A percentile compares a stretch with the other conserved stretches of the same genome.
phyloP scores from a whole-genome alignment of 92 coral and sea anemone species.

The Nematostella vectensis region DNA sequence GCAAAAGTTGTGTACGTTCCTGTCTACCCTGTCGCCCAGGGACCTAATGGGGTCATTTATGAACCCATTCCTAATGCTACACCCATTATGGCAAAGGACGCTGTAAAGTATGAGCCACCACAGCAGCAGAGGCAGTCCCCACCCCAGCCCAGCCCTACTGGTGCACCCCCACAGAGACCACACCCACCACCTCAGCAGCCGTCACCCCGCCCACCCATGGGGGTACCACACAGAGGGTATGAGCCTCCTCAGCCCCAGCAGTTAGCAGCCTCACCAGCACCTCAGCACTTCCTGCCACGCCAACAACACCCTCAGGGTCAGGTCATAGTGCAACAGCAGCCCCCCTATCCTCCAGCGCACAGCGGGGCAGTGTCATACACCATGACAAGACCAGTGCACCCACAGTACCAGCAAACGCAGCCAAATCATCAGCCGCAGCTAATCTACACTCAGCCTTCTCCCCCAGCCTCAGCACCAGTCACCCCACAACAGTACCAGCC shows the following conservation, averaged over 20 bases:
- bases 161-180: constrained; percentile 21
- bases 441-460: constrained; percentile 13
- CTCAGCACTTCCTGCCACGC: constrained; percentile 42
- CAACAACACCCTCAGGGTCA: constrained; percentile 31
- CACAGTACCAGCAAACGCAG: constrained; percentile 12
- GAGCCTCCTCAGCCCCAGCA: constrained; percentile 40
- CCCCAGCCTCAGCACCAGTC: constrained; percentile 9
- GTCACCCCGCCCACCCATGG: constrained; percentile 19
- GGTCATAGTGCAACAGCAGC: constrained; percentile 30
- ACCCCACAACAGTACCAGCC: constrained; percentile 15
- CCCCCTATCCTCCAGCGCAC: constrained; percentile 45
- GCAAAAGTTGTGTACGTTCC: constrained; percentile 59
- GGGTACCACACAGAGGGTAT: constrained; percentile 35
- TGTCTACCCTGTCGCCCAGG: constrained; percentile 66
- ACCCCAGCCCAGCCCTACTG: constrained; percentile 20
- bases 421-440: constrained; percentile 10
- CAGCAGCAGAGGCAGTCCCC: constrained; percentile 17
- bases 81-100: constrained; percentile 47
- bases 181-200: constrained; percentile 6
- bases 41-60: constrained; percentile 54
- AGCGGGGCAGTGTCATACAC: constrained; percentile 17
- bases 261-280: constrained; percentile 29
- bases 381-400: constrained; percentile 32
- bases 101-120: constrained; percentile 16
- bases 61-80: constrained; percentile 67